A percentile compares a stretch with the other conserved stretches of the same genome.
These are phyloP conservation scores for Sylvia atricapilla DNA, from an alignment of 2,113 vertebrate genomes.

Conservation along the genomic window DNA sequence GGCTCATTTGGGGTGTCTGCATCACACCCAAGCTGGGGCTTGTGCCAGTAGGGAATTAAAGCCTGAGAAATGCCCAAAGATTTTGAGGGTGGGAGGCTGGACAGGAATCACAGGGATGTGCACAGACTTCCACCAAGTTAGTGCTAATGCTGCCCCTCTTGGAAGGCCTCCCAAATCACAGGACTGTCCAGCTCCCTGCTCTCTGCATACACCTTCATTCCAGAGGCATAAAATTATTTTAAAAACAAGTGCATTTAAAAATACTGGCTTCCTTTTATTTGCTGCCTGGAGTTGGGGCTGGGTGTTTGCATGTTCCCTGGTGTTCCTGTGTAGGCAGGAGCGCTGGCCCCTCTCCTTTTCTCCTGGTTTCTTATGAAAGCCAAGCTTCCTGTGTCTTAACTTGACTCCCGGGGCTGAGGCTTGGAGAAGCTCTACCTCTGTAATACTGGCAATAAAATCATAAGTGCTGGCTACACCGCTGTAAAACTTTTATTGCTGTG, in stretches of 20 bases:
- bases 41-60: background rate
- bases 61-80: background rate
- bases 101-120: background rate
- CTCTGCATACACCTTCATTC: background rate
- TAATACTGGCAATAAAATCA: conserved; percentile 16
- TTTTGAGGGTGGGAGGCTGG: rapidly evolving
- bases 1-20: background rate
- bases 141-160: background rate
- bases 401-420: conserved; percentile 21
- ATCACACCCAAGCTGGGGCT: background rate
- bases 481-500: conserved; percentile 40
- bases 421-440: conserved; percentile 33
- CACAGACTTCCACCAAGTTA: background rate
- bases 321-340: rapidly evolving
- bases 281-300: background rate
- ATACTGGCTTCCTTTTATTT: background rate
- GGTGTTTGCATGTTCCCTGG: rapidly evolving
- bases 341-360: background rate
- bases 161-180: rapidly evolving
- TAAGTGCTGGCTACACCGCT: background rate
- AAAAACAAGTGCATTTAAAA: background rate
- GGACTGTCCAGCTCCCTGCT: background rate
- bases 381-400: conserved; percentile 15
- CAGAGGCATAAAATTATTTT: background rate
- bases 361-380: background rate